phyloP scores from a whole-genome alignment of 2,797 vertebrate genomes.

The Hydrophis major region DNA sequence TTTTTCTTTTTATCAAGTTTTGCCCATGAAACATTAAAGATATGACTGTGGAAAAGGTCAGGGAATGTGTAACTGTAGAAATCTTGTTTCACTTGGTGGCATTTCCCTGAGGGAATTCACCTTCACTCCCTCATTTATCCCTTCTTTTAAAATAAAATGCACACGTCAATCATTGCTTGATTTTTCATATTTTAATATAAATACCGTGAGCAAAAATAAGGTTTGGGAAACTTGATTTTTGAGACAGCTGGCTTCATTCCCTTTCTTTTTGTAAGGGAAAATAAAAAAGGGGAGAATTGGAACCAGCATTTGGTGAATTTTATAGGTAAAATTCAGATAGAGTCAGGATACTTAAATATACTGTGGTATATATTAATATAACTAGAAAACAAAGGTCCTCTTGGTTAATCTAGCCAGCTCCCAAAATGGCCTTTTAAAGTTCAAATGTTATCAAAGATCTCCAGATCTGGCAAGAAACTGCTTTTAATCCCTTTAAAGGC shows the following conservation, averaged over 20 bases:
- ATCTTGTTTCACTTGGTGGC: conserved; percentile 69
- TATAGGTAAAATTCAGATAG: background rate
- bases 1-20: conserved; percentile 73
- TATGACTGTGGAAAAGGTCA: conserved; percentile 83
- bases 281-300: background rate
- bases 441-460: background rate
- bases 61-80: conserved; percentile 67
- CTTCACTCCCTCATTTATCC: conserved; percentile 10
- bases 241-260: background rate
- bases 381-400: background rate
- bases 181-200: conserved; percentile 16
- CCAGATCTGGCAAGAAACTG: background rate
- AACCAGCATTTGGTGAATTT: background rate
- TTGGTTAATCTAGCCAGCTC: background rate
- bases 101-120: conserved; percentile 63
- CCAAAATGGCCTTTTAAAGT: background rate
- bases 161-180: conserved; percentile 21
- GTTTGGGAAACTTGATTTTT: background rate
- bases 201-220: rapidly evolving
- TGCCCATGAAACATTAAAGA: conserved; percentile 48
- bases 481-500: background rate
- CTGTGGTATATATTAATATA: rapidly evolving
- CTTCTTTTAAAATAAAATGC: conserved; percentile 35
- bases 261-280: background rate
- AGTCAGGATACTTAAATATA: background rate